Evolutionary conservation across 2,888 invertebrate genomes (phyloP).

Genomic region (Brachyptera putata): DNA sequence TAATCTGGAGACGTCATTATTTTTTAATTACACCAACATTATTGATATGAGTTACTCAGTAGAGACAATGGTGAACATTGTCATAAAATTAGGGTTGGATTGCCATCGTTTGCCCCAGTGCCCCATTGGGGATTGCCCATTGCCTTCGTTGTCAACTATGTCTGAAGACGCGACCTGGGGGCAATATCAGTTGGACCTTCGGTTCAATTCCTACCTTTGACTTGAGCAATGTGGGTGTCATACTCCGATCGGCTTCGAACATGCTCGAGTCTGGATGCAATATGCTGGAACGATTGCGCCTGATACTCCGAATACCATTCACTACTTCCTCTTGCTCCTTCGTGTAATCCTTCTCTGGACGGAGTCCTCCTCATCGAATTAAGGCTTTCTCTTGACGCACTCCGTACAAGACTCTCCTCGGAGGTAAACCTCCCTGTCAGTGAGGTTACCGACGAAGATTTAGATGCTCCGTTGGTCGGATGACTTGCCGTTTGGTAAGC

Average conservation of each 20-base stretch:
- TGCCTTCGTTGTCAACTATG: no score
- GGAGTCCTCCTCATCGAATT: constrained; percentile 26
- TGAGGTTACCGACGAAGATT: constrained; percentile 52
- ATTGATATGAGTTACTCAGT: no score
- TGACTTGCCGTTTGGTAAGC: constrained; percentile 55
- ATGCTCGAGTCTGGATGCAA: constrained; percentile 64
- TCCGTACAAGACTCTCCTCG: constrained; percentile 48
- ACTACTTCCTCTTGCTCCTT: constrained; percentile 1
- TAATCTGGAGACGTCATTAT: no score
- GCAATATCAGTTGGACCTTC: no score
- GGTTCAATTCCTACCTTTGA: constrained; percentile 83
- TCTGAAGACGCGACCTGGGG: no score
- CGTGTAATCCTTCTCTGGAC: constrained; percentile 38
- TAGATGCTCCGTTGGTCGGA: constrained; percentile 42
- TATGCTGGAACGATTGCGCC: constrained; percentile 58
- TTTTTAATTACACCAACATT: no score
- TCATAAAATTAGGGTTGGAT: no score
- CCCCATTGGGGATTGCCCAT: no score
- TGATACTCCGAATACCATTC: constrained; percentile 59
- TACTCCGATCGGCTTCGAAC: constrained; percentile 76
- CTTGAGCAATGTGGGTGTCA: constrained; percentile 80
- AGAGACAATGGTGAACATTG: no score
- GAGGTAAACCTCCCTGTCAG: constrained; percentile 51
- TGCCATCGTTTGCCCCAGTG: no score
- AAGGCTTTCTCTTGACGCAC: constrained; percentile 32